Conservation (phyloP, 2,113 vertebrate species). For the Planiliza haematocheilus region DNA sequence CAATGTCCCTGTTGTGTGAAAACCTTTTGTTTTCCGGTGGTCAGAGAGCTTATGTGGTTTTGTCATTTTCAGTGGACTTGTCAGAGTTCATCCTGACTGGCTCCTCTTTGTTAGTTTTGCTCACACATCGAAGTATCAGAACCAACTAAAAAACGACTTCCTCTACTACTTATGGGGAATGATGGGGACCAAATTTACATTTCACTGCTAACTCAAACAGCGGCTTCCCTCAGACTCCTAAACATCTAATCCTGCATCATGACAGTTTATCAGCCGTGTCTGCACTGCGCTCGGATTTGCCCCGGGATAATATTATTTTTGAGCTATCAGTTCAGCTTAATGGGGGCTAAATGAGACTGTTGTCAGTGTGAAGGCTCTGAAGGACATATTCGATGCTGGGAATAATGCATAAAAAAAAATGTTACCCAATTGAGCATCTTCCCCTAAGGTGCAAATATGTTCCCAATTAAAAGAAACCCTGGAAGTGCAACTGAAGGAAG, state of each 20-base stretch:
- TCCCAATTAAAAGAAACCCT: conserved; percentile 70
- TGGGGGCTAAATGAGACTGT: conserved; percentile 47
- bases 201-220: not conserved
- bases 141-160: not conserved
- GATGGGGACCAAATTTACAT: not conserved
- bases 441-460: conserved; percentile 61
- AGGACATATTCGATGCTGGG: conserved; percentile 48
- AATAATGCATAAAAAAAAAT: conserved; percentile 36
- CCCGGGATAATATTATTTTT: conserved; percentile 21
- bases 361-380: conserved; percentile 38
- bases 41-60: not conserved
- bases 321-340: conserved; percentile 45
- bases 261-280: conserved; percentile 39
- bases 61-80: not conserved
- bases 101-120: not conserved
- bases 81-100: not conserved
- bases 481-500: conserved; percentile 56
- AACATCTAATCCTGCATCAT: conserved; percentile 1
- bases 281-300: not conserved
- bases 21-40: conserved; percentile 27
- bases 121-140: not conserved
- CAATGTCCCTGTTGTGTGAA: not conserved
- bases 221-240: conserved; percentile 2
- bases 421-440: conserved; percentile 34
- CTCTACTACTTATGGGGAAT: not conserved